Evolutionary conservation across 2,797 vertebrate genomes (phyloP), one percentile per base, ranked within the genome.

Genomic region (Cynopterus sphinx): DNA sequence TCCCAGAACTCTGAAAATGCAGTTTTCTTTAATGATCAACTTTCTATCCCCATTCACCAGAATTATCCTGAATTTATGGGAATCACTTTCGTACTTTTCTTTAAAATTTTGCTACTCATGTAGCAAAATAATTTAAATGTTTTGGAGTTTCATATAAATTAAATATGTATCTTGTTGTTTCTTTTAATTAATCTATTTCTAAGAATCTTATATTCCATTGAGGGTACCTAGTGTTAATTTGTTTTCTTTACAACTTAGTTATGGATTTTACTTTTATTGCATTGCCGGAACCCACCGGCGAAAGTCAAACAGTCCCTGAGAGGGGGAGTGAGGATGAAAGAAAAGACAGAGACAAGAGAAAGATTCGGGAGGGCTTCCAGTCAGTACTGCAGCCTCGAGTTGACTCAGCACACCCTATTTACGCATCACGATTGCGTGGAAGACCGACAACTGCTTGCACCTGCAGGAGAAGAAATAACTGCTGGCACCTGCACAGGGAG

Each of bases 161-260:
- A 87, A 94, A 63, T n/a, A 26, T 12, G 10, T 95, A 33, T 79
- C 74, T 92, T 74, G 86, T 31, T 89, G 9, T 6, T 92, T 74
- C 21, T 39, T 77, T 49, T 39, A 57, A 16, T 87, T 90, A 79
- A n/a, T 39, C 21, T 53, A 6, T 22, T 65, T 83, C 22, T 68
- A 83, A 63, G 70, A 90, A 74, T 79, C 43, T 33, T 26, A 19
- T 22, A n/a, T 89, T 22, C 83, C 31, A 17, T 53, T 33, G 31
- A 88, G 3, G 16, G 15, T 85, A 39, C 16, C 53, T 39, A 2
- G 73, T 33, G 49, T 49, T 89, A 68, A 53, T 74, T 78, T 26
- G 46, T 55, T 88, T 94, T 70, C 41, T 88, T 94, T 46, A 74
- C n/a, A 91, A 39, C 2, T 10, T 85, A 87, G 36, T 17, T 78